Evolutionary conservation across 64 coral and sea anemone species (phyloP).

Genomic region (Actinia tenebrosa): DNA sequence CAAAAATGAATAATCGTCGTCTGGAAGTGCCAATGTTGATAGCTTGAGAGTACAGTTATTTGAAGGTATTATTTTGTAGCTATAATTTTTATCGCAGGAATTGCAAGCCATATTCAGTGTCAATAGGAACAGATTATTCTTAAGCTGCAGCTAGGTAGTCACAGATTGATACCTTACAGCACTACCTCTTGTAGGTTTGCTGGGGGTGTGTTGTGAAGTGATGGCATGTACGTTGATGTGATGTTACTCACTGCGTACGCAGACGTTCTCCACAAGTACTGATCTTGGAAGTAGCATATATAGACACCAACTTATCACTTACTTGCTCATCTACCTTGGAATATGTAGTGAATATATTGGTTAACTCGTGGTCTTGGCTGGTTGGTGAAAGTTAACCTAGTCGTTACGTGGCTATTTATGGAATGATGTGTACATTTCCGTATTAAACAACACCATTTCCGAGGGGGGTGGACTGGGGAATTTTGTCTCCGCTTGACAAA

Average conservation of each 20-base stretch:
- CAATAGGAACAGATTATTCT: not conserved
- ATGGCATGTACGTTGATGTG: not conserved
- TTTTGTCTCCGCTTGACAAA: not conserved
- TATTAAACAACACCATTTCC: not conserved
- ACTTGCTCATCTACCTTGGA: not conserved
- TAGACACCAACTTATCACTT: not conserved
- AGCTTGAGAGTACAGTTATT: not conserved
- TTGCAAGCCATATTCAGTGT: not conserved
- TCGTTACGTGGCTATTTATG: not conserved
- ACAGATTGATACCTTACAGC: not conserved
- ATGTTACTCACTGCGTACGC: not conserved
- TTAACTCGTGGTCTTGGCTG: not conserved
- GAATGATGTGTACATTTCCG: slow-evolving; percentile 9
- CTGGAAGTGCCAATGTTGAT: not conserved
- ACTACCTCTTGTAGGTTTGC: not conserved
- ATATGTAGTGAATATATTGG: not conserved
- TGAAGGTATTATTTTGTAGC: not conserved
- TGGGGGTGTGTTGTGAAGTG: not conserved
- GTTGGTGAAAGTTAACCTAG: not conserved
- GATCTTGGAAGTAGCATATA: not conserved
- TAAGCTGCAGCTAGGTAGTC: not conserved
- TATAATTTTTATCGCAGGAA: not conserved
- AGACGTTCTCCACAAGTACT: not conserved
- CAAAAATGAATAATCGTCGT: slow-evolving; percentile 6
- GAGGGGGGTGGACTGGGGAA: not conserved